Base-by-base conservation (phyloP, 2,888 invertebrate species). In the Crossocerus cetratus region DNA sequence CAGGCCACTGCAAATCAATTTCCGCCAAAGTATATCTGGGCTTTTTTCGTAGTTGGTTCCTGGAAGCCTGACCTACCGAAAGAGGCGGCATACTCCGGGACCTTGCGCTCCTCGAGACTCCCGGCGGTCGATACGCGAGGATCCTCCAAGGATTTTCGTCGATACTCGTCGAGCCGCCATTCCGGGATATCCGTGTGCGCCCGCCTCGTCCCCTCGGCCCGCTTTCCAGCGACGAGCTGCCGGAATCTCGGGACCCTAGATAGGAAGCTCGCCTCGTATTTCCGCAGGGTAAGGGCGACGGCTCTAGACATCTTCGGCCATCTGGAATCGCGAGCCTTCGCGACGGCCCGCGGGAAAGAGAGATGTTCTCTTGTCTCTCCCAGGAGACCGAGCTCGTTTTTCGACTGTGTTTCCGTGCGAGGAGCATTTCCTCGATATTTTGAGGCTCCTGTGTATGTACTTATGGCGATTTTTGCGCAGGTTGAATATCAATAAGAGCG, bases 151-250 rank as follows among this genome's bases (percentile, higher is more conserved):
- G 88, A 86, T n/a, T 91, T 88, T 32, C 91, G 87, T 42, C 93
- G 90, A 85, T 93, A 92, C 13, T 87, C 89, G 21, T 91, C 88
- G 83, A 94, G 93, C 84, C 93, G 92, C 32, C 93, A 93, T 59
- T 92, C 90, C 59, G 91, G 90, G 44, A 94, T 87, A 82, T 94
- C 94, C 2, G 93, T 92, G 84, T 94, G 93, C 16, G 92, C 92
- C 20, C 42, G 16, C 2, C 73, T 65, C 14, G 14, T 16, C 32
- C 32, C 8, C 32, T 32, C 32, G 32, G 8, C 11, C 32, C 32
- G 11, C 5, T 32, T 32, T 14, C 16, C n/a, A 49, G n/a, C 14
- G n/a, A 49, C 49, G 4, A 49, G 49, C 14, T 16, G 4, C 4
- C 49, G n/a, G 49, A 49, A 49, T 49, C 14, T 16, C 14, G 16